A percentile compares a stretch with the other conserved stretches of the same genome.
phyloP scores from a whole-genome alignment of 2,888 invertebrate species.

The Nemapogon koenigi region DNA sequence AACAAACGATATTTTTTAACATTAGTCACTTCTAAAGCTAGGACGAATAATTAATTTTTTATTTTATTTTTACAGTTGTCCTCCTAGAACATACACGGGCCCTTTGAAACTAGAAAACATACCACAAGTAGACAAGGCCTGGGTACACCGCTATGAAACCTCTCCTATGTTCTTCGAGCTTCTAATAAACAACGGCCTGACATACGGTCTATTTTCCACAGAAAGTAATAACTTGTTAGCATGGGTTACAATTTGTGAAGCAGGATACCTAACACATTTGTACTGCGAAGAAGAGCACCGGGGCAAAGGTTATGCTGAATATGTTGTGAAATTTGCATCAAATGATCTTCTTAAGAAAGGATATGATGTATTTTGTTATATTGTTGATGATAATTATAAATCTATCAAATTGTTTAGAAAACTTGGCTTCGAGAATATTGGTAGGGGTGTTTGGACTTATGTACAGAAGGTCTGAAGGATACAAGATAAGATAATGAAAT shows the following conservation, averaged over 20 bases:
- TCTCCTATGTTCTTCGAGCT: slow-evolving; percentile 28
- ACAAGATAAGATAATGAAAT: no score
- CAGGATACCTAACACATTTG: slow-evolving; percentile 31
- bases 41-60: no score
- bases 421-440: slow-evolving; percentile 23
- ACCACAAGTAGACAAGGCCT: slow-evolving; percentile 25
- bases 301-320: slow-evolving; percentile 31
- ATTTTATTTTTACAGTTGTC: no score
- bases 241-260: slow-evolving; percentile 34
- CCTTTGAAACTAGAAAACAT: slow-evolving; percentile 24
- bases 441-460: slow-evolving; percentile 18
- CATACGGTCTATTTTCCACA: slow-evolving; percentile 28
- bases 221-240: slow-evolving; percentile 22
- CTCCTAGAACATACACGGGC: slow-evolving; percentile 21
- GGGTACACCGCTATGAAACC: slow-evolving; percentile 30
- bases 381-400: slow-evolving; percentile 25
- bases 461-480: no score
- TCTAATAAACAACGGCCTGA: slow-evolving; percentile 27
- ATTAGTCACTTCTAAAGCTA: no score
- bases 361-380: slow-evolving; percentile 27
- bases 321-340: slow-evolving; percentile 28
- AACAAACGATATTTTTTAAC: no score
- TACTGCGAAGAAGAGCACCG: slow-evolving; percentile 33
- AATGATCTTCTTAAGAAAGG: slow-evolving; percentile 25
- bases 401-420: slow-evolving; percentile 31